phyloP scores from a whole-genome alignment of 2,888 invertebrate genomes.

The Penaeus monodon region DNA sequence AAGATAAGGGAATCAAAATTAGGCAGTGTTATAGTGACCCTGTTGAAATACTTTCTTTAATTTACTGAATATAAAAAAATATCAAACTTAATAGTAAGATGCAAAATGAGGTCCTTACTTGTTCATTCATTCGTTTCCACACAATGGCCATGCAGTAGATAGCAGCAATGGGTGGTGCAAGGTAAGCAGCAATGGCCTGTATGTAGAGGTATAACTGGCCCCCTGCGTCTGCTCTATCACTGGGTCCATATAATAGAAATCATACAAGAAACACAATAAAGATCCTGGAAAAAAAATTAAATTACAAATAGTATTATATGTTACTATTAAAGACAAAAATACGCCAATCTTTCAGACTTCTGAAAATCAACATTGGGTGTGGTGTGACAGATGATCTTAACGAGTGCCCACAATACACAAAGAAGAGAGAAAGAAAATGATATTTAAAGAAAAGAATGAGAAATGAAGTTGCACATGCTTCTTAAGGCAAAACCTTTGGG shows the following conservation, averaged over 20 bases:
- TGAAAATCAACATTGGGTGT: no score
- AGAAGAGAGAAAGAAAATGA: no score
- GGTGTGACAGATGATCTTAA: no score
- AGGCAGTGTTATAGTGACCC: no score
- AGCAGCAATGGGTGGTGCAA: slow-evolving; percentile 71
- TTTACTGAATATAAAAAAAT: neutral
- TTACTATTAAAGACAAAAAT: neutral
- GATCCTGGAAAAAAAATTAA: slow-evolving; percentile 48
- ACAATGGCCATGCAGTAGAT: slow-evolving; percentile 70
- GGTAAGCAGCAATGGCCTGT: slow-evolving; percentile 69
- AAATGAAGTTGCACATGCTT: no score
- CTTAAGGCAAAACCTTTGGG: no score
- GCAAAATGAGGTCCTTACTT: slow-evolving; percentile 66
- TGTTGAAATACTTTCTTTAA: neutral
- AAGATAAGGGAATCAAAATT: neutral
- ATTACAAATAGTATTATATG: neutral
- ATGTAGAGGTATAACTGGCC: slow-evolving; percentile 66
- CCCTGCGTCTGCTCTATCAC: slow-evolving; percentile 70
- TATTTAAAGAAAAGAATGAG: no score
- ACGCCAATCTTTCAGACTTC: no score
- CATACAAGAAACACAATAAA: slow-evolving; percentile 70
- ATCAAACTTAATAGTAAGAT: neutral
- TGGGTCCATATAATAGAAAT: slow-evolving; percentile 71
- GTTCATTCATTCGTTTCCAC: slow-evolving; percentile 70
- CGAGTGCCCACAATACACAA: no score